Percentiles rank a stretch among this genome's conserved stretches.
These are phyloP conservation scores for Scolopax mira DNA, from an alignment of 2,113 vertebrate genomes.

Conservation along the genomic window DNA sequence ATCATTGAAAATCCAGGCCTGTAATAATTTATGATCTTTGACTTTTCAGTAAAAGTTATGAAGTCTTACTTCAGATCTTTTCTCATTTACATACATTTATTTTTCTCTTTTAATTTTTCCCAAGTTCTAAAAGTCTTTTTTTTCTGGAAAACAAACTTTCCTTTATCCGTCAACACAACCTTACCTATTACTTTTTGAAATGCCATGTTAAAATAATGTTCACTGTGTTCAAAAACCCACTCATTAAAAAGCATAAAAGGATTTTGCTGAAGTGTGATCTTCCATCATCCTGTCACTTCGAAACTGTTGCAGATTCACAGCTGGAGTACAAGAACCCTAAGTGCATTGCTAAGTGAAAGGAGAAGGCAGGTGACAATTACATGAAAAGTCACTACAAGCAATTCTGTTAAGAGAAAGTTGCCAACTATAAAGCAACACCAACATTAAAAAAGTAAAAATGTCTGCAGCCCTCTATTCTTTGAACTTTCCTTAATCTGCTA, in stretches of 20 bases:
- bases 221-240: neutral
- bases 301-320: conserved; percentile 30
- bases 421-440: neutral
- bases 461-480: rapidly evolving
- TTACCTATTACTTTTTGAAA: neutral
- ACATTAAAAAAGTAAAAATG: neutral
- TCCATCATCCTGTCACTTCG: conserved; percentile 24
- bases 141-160: neutral
- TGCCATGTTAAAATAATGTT: neutral
- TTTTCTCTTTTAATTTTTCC: neutral
- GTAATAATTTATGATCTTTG: neutral
- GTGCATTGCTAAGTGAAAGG: conserved; percentile 9
- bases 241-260: conserved; percentile 23
- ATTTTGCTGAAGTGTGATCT: conserved; percentile 1
- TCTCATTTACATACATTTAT: neutral
- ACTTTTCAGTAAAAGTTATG: neutral
- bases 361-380: neutral
- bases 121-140: neutral
- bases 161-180: neutral
- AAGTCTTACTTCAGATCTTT: neutral
- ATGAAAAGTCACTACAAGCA: neutral
- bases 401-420: neutral
- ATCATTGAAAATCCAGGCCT: neutral
- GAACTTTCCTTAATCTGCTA: neutral
- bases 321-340: neutral